Percentiles rank a stretch among this genome's conserved stretches.
These are phyloP conservation scores for Arenaria interpres DNA, from an alignment of 2,113 vertebrate genomes.

Conservation along the genomic window DNA sequence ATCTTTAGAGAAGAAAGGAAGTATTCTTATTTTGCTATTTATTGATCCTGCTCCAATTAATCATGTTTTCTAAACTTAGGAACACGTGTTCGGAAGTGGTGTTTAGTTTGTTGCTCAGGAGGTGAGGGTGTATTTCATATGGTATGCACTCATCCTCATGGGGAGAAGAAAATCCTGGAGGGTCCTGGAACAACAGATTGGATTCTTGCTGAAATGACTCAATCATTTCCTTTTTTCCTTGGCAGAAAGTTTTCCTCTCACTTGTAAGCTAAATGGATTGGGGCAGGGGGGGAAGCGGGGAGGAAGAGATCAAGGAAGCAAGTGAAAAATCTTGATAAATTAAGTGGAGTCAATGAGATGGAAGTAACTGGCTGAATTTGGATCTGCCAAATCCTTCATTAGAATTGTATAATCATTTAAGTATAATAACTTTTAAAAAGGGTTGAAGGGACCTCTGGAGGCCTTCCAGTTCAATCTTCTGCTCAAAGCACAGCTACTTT, in stretches of 20 bases:
- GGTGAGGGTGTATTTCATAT: slow-evolving; percentile 12
- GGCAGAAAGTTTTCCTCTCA: neutral
- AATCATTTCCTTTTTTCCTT: neutral
- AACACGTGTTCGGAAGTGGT: slow-evolving; percentile 9
- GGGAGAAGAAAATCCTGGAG: slow-evolving; percentile 28
- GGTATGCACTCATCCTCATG: neutral
- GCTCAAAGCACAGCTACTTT: neutral
- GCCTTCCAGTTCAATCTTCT: neutral
- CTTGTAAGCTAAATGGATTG: neutral
- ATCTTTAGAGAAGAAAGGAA: slow-evolving; percentile 23
- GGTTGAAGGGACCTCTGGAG: neutral
- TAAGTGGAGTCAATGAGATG: neutral
- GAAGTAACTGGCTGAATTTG: neutral
- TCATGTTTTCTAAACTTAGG: neutral
- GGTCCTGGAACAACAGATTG: slow-evolving; percentile 1
- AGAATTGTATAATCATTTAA: neutral
- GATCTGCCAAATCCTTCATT: neutral
- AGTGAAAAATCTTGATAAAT: neutral
- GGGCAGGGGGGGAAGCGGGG: neutral
- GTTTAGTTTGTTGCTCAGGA: slow-evolving; percentile 15
- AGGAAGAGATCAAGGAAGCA: neutral
- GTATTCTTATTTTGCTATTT: neutral
- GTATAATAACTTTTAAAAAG: neutral
- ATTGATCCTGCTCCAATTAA: slow-evolving; percentile 26
- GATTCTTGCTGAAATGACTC: slow-evolving; percentile 6